phyloP scores from a whole-genome alignment of 2,888 invertebrate genomes.

The Atethmia centrago region DNA sequence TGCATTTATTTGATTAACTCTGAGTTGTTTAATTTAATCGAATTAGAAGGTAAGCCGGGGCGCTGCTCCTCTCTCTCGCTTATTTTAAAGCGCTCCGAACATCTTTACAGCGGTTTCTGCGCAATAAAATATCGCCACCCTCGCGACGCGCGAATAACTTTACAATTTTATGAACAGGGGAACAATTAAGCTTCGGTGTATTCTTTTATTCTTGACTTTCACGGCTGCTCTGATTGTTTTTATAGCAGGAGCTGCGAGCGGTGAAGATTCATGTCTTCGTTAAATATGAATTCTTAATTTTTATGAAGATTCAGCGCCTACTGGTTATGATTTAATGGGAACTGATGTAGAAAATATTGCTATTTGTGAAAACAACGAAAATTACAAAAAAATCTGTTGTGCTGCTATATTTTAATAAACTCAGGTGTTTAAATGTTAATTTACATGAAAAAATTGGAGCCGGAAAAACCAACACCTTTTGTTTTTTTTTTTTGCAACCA shows the following conservation, averaged over 20 bases:
- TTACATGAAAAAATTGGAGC: background rate
- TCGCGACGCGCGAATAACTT: constrained; percentile 87
- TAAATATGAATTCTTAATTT: constrained; percentile 89
- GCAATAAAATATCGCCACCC: constrained; percentile 90
- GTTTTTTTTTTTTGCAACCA: too few species aligned
- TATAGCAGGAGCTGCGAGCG: constrained; percentile 78
- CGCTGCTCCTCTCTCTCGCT: constrained; percentile 79
- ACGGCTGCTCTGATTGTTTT: constrained; percentile 87
- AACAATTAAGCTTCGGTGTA: constrained; percentile 88
- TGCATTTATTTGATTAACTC: constrained; percentile 91
- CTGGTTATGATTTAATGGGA: constrained; percentile 80
- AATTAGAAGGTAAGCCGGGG: constrained; percentile 88
- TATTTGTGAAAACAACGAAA: constrained; percentile 48
- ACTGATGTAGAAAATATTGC: constrained; percentile 65
- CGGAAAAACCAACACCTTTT: background rate
- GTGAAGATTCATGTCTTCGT: constrained; percentile 86
- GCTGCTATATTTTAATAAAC: too few species aligned
- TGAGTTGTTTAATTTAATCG: constrained; percentile 91
- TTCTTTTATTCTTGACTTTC: constrained; percentile 88
- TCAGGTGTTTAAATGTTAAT: background rate
- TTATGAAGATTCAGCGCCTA: constrained; percentile 86
- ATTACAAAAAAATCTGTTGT: background rate
- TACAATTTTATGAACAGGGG: constrained; percentile 90
- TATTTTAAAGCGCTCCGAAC: constrained; percentile 89
- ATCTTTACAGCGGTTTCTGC: constrained; percentile 90